These are phyloP conservation scores for Notodonta ziczac DNA, from an alignment of 2,888 invertebrate genomes.

Conservation along the genomic window DNA sequence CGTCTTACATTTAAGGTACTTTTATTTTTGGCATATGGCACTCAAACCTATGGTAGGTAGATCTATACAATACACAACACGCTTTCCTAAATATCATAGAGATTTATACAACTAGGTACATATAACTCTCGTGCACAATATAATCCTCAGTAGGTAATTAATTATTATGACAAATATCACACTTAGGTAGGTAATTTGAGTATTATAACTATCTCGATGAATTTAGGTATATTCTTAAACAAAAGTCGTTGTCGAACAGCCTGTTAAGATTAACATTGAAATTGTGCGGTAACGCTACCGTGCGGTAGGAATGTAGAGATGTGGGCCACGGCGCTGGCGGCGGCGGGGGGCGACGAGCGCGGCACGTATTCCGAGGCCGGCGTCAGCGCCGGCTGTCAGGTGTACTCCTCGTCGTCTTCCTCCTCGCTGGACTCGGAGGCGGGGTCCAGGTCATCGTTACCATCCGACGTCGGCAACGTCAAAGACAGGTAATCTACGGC, in stretches of 20 bases:
- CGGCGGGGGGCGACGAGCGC: constrained; percentile 53
- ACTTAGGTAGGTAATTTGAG: constrained; percentile 53
- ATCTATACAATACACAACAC: constrained; percentile 39
- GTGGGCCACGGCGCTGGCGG: constrained; percentile 39
- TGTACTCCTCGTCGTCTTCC: constrained; percentile 71
- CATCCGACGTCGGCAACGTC: constrained; percentile 58
- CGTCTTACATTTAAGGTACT: constrained; percentile 37
- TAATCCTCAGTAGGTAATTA: constrained; percentile 1
- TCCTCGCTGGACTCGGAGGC: constrained; percentile 69
- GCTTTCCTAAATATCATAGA: constrained; percentile 32
- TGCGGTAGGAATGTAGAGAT: constrained; percentile 65
- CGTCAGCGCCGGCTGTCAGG: constrained; percentile 60
- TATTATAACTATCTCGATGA: constrained; percentile 40
- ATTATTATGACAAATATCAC: constrained; percentile 56
- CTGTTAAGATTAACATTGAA: constrained; percentile 48
- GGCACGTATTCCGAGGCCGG: constrained; percentile 65
- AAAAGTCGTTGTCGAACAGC: constrained; percentile 15
- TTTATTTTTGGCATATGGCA: constrained; percentile 60
- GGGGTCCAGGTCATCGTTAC: constrained; percentile 55
- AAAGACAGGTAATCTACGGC: constrained; percentile 84
- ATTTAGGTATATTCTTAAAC: constrained; percentile 19
- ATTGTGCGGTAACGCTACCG: constrained; percentile 43
- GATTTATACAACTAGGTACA: constrained; percentile 30
- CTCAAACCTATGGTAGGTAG: constrained; percentile 27
- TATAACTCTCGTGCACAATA: constrained; percentile 16